A percentile compares a stretch with the other conserved stretches of the same genome.
phyloP scores from a whole-genome alignment of 1,140 invertebrate species.

The Batillaria attramentaria region DNA sequence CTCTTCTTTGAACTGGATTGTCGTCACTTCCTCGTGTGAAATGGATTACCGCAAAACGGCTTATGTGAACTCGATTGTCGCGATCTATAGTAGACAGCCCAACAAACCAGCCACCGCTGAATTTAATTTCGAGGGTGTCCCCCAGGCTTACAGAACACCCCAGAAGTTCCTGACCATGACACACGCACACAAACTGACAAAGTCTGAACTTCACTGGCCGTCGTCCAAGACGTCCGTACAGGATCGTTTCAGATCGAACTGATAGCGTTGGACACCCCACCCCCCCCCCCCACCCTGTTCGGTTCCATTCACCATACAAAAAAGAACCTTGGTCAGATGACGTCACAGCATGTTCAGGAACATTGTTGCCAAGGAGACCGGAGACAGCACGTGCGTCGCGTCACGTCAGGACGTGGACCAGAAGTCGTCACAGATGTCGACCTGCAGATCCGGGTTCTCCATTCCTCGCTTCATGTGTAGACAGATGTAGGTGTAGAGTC shows the following conservation, averaged over 20 bases:
- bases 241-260: not conserved
- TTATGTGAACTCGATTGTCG: too few relatives aligned
- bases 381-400: not conserved
- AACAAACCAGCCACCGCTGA: too few relatives aligned
- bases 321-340: not conserved
- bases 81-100: too few relatives aligned
- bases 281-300: not conserved
- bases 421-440: slow-evolving; percentile 45
- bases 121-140: too few relatives aligned
- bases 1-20: too few relatives aligned
- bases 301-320: not conserved
- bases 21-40: too few relatives aligned
- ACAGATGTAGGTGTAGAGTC: slow-evolving; percentile 62
- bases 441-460: slow-evolving; percentile 59
- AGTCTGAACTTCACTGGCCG: too few relatives aligned
- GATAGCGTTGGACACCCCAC: not conserved
- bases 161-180: too few relatives aligned
- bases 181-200: too few relatives aligned
- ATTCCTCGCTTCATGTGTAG: slow-evolving; percentile 64
- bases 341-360: not conserved
- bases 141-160: too few relatives aligned
- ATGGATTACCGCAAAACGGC: too few relatives aligned
- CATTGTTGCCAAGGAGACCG: not conserved
- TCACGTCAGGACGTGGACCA: slow-evolving; percentile 11
- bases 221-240: too few relatives aligned